Evolutionary conservation across 2,888 invertebrate genomes (phyloP).

Genomic region (Fragum fragum): DNA sequence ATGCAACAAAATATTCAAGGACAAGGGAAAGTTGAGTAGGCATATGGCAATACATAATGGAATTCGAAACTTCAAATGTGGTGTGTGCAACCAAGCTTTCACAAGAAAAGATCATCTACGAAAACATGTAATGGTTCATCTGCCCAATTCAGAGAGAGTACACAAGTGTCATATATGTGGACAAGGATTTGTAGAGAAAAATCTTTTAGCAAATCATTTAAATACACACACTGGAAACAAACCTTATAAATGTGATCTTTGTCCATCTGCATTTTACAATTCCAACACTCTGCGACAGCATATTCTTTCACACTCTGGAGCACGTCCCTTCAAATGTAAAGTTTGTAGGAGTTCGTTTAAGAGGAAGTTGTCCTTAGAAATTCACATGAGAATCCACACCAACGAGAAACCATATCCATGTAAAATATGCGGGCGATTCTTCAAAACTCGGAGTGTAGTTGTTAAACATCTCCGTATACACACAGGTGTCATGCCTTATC

Average conservation of each 20-base stretch:
- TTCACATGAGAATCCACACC: conserved; percentile 89
- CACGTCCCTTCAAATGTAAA: conserved; percentile 86
- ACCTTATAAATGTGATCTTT: conserved; percentile 47
- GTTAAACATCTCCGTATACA: conserved; percentile 49
- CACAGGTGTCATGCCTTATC: conserved; percentile 51
- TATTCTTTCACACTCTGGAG: conserved; percentile 84
- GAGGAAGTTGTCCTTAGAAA: conserved; percentile 86
- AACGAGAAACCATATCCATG: conserved; percentile 86
- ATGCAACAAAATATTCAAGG: conserved; percentile 23
- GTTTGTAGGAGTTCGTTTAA: conserved; percentile 86
- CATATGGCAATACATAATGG: conserved; percentile 45
- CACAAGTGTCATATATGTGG: conserved; percentile 40
- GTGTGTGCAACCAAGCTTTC: conserved; percentile 34
- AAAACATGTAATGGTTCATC: conserved; percentile 45
- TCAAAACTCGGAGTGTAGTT: conserved; percentile 40
- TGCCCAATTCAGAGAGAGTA: conserved; percentile 39
- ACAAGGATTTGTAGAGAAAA: conserved; percentile 48
- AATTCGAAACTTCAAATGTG: conserved; percentile 34
- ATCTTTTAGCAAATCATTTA: conserved; percentile 37
- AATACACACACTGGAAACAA: conserved; percentile 49
- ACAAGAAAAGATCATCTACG: conserved; percentile 48
- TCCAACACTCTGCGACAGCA: conserved; percentile 41
- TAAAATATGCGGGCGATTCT: conserved; percentile 76
- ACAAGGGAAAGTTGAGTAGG: conserved; percentile 35
- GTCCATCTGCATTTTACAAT: conserved; percentile 24